phyloP scores from a whole-genome alignment of 2,113 vertebrate genomes.

The Lycaon pictus region DNA sequence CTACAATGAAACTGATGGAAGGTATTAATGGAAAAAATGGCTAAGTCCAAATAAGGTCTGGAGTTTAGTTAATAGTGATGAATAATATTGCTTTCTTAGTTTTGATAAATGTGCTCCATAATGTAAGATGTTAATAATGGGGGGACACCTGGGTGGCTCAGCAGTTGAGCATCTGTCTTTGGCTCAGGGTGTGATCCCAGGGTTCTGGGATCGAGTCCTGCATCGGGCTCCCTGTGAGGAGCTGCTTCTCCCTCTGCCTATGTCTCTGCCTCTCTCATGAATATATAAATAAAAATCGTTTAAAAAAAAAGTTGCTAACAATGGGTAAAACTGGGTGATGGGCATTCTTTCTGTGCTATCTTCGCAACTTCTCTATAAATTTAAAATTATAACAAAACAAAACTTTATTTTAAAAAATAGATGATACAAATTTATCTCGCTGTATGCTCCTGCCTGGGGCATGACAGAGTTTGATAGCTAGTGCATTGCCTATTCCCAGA shows the following conservation, averaged over 20 bases:
- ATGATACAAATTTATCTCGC: neutral
- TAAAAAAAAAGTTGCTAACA: neutral
- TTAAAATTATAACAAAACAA: neutral
- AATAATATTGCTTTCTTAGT: neutral
- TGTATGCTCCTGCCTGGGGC: neutral
- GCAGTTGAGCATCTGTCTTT: too few species aligned
- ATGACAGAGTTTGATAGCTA: neutral
- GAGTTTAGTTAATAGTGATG: neutral
- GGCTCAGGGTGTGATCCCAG: too few species aligned
- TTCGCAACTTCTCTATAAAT: neutral
- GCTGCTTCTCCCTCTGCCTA: too few species aligned
- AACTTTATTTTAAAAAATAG: neutral
- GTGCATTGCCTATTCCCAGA: neutral
- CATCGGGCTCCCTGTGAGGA: too few species aligned
- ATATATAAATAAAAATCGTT: too few species aligned
- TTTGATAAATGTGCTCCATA: neutral
- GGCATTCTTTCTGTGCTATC: neutral
- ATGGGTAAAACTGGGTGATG: neutral
- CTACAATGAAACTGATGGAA: slow-evolving; percentile 8
- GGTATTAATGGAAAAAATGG: neutral
- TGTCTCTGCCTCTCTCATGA: too few species aligned
- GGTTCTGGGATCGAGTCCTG: too few species aligned
- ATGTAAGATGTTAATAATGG: neutral
- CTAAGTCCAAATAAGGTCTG: neutral
- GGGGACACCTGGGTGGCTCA: too few species aligned